A percentile compares a stretch with the other conserved stretches of the same genome.
phyloP scores from a whole-genome alignment of 2,888 invertebrate genomes.

The Hipparchia semele region DNA sequence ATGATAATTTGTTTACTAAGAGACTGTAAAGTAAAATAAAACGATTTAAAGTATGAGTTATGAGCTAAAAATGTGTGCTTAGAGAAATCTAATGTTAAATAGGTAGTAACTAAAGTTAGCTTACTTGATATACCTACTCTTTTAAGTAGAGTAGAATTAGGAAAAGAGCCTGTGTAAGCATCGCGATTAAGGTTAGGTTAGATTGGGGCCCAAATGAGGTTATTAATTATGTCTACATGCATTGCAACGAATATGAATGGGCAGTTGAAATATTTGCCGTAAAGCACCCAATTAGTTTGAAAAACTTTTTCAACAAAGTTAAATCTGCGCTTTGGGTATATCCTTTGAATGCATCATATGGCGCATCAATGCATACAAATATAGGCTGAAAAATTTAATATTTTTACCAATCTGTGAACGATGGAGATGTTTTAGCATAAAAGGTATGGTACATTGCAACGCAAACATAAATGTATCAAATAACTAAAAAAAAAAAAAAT shows the following conservation, averaged over 20 bases:
- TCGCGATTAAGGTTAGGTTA: neutral
- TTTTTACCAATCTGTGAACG: constrained; percentile 53
- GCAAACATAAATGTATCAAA: constrained; percentile 71
- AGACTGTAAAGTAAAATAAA: no score
- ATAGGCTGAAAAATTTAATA: constrained; percentile 45
- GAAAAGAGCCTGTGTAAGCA: neutral
- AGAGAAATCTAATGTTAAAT: no score
- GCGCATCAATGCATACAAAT: constrained; percentile 30
- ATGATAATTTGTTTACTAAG: neutral
- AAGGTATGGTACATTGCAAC: constrained; percentile 46
- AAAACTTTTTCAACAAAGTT: constrained; percentile 26
- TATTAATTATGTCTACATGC: neutral
- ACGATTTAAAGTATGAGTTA: no score
- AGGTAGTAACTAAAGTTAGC: no score
- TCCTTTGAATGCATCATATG: constrained; percentile 18
- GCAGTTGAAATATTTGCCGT: constrained; percentile 11
- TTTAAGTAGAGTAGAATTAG: no score
- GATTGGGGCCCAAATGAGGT: neutral
- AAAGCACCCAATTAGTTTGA: constrained; percentile 26
- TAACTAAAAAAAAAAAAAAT: constrained; percentile 71
- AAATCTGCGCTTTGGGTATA: constrained; percentile 23
- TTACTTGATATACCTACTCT: no score
- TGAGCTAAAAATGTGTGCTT: no score
- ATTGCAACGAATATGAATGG: neutral
- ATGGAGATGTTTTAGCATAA: constrained; percentile 52